Conservation (phyloP, 2,113 vertebrate species). For the Tympanuchus pallidicinctus region DNA sequence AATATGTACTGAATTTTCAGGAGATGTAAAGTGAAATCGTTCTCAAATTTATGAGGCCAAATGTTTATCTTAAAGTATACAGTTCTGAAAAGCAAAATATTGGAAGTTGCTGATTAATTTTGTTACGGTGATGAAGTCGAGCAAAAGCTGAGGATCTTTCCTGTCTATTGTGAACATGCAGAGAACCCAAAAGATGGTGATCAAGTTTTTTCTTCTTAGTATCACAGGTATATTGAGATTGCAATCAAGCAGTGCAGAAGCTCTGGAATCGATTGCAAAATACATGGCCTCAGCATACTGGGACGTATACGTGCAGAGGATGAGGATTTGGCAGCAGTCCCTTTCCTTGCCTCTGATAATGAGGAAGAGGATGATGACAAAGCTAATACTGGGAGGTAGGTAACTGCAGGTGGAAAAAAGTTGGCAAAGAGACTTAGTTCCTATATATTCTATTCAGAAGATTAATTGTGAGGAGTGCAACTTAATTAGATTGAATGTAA, state of each 20-base stretch:
- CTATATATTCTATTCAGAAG: not conserved
- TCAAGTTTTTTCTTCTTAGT: conserved; percentile 75
- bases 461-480: not conserved
- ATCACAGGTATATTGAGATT: conserved; percentile 94
- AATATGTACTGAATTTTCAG: not conserved
- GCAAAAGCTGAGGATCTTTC: not conserved
- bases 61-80: not conserved
- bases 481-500: not conserved
- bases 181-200: not conserved
- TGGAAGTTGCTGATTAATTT: not conserved
- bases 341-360: conserved; percentile 96
- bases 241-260: conserved; percentile 98
- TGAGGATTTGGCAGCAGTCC: conserved; percentile 93
- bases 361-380: conserved; percentile 99
- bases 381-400: conserved; percentile 90
- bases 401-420: not conserved
- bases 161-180: not conserved
- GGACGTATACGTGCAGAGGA: conserved; percentile 94
- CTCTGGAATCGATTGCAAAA: conserved; percentile 98
- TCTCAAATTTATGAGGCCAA: not conserved
- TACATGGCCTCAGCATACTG: conserved; percentile 91
- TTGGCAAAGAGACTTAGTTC: not conserved
- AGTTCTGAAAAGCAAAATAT: not conserved
- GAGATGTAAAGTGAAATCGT: not conserved
- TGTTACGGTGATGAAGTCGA: not conserved